Evolutionary conservation across 2,797 vertebrate genomes (phyloP), one percentile per base, ranked within the genome.

Genomic region (Halcyon chelicuti): DNA sequence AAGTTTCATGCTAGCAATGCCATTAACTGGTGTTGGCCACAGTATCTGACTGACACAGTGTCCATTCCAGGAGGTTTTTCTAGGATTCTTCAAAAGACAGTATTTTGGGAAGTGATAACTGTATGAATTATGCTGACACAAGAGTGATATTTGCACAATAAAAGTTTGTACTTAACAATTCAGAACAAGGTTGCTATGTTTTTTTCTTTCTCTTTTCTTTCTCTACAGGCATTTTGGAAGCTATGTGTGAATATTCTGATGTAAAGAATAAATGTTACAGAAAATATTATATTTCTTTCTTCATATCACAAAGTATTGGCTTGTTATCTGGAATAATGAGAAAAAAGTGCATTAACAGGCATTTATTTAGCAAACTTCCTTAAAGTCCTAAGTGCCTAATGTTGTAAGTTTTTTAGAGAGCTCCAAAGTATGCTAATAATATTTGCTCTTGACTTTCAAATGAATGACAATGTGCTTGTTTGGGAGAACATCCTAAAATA

Each of bases 161-260:
- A 92, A 78, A 71, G 28, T 19, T 39, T 79, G 6, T 66, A 52
- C 71, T 79, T 81, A 80, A 83, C 28, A 83, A 62, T 83, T 90
- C 49, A 66, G 83, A 92, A 62, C 5, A 70, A 75, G 46, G 29
- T 71, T 3, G 7, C 17, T 51, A 5, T 66, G 35, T 40, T 74
- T 81, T 94, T 96, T 91, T 90, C 49, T 40, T 18, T 88, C 63
- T 83, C 3, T 68, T 96, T 91, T 90, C 49, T 40, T 18, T 88
- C 63, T 83, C 3, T 68, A n/a, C n/a, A n/a, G n/a, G 49, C 7
- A 23, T 55, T 79, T 90, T 52, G 29, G 51, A 73, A 13, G 5
- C 17, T 89, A 10, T 55, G 28, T 86, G 18, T 67, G 31, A 77
- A 25, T 74, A 61, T 65, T 77, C 79, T 79, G 14, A 18, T n/a